These are phyloP conservation scores for Lycophotia porphyrea DNA, from an alignment of 2,888 invertebrate genomes.

Conservation along the genomic window DNA sequence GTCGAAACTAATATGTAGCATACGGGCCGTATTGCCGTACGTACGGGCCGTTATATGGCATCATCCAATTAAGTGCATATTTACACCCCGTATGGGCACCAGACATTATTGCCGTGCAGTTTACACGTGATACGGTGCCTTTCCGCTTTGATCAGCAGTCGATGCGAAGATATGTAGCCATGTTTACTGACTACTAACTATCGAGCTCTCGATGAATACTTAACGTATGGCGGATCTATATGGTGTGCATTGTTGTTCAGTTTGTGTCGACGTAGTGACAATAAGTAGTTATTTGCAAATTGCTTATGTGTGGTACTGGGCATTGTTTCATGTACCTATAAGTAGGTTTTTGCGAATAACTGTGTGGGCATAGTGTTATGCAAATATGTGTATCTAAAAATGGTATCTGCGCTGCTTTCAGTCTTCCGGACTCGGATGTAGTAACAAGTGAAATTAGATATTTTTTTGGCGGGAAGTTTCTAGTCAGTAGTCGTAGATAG, in stretches of 20 bases:
- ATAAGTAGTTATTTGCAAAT: background rate
- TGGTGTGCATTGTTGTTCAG: background rate
- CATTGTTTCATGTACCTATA: background rate
- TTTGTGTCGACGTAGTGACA: constrained; percentile 8
- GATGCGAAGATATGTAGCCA: constrained; percentile 51
- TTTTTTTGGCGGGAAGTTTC: constrained; percentile 25
- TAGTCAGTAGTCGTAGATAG: constrained; percentile 16
- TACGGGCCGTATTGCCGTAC: constrained; percentile 60
- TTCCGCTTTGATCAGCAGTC: constrained; percentile 43
- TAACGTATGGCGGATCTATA: constrained; percentile 13
- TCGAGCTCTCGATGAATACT: constrained; percentile 43
- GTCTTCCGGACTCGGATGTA: background rate
- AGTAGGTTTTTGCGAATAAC: background rate
- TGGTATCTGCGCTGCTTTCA: background rate
- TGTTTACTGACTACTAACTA: constrained; percentile 43
- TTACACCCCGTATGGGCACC: constrained; percentile 66
- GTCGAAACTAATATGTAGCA: constrained; percentile 71
- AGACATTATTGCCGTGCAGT: constrained; percentile 61
- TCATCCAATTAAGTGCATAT: constrained; percentile 78
- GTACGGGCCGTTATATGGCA: constrained; percentile 70
- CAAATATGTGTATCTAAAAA: background rate
- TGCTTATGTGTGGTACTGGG: background rate
- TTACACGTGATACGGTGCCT: constrained; percentile 60
- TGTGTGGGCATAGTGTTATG: background rate
- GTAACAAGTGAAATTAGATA: background rate